Conservation (phyloP, 2,113 vertebrate genomes). For the Platysternon megacephalum region DNA sequence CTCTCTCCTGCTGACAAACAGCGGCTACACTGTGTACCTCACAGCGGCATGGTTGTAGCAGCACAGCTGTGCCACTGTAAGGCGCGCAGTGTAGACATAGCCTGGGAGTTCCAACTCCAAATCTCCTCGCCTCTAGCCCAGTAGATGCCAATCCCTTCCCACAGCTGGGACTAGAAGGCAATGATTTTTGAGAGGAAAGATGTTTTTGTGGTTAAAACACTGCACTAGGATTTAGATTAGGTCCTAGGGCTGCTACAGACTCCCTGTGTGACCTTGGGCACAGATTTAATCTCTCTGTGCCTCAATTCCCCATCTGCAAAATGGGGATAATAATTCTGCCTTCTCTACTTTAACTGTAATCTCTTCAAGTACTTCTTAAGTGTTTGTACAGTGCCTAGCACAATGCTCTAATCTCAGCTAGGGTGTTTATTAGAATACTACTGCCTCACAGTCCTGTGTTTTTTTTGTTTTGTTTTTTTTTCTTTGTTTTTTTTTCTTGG, state of each 20-base stretch:
- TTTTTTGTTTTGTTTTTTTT: no score
- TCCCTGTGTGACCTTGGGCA: background rate
- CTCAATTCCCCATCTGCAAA: background rate
- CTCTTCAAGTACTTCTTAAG: background rate
- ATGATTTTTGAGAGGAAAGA: background rate
- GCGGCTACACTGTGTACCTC: no score
- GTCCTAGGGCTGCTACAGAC: background rate
- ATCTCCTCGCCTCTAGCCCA: background rate
- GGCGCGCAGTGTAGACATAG: no score
- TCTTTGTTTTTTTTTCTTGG: no score
- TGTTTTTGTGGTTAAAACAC: background rate
- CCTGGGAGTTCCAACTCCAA: background rate
- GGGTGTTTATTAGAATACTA: background rate
- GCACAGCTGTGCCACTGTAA: no score
- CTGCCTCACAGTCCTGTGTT: background rate
- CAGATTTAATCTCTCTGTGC: background rate
- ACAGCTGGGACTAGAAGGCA: background rate
- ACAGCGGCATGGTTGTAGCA: no score
- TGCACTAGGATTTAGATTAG: background rate
- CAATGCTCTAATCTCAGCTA: background rate
- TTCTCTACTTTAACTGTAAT: background rate
- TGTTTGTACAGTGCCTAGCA: background rate
- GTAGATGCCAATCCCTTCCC: background rate
- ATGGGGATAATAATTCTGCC: background rate
- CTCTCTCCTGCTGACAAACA: no score